Evolutionary conservation across 2,797 vertebrate genomes (phyloP).

Genomic region (Ispidina lecontei): DNA sequence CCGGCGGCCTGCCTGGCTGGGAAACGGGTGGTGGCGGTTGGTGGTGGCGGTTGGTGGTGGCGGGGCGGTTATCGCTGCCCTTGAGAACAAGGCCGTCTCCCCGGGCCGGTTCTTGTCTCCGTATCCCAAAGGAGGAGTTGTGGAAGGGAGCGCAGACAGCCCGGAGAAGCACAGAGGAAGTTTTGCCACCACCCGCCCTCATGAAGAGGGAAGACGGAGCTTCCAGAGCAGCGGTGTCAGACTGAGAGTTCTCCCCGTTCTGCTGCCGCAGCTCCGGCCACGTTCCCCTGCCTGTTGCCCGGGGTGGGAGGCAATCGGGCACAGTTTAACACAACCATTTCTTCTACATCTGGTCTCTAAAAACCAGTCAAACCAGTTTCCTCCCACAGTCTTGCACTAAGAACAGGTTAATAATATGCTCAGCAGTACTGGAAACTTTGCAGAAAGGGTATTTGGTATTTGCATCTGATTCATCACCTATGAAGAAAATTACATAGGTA

Average conservation of each 20-base stretch:
- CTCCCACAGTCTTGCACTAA: not conserved
- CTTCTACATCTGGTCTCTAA: not conserved
- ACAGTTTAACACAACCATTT: fast-evolving
- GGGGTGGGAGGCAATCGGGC: not conserved
- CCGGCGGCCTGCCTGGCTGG: not conserved
- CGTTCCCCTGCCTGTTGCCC: too few species aligned
- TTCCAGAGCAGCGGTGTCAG: not conserved
- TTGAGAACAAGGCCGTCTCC: not conserved
- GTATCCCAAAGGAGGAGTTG: not conserved
- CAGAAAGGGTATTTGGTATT: not conserved
- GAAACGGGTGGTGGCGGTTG: not conserved
- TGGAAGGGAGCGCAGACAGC: not conserved
- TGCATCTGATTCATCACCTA: not conserved
- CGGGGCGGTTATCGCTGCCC: not conserved
- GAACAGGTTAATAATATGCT: too few species aligned
- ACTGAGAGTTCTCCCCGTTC: too few species aligned
- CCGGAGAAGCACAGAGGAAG: not conserved
- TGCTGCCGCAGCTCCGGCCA: not conserved
- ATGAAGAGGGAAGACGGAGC: fast-evolving
- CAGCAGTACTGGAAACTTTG: not conserved
- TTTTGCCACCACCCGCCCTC: not conserved
- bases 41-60: too few species aligned
- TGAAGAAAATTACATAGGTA: not conserved
- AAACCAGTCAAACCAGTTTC: not conserved
- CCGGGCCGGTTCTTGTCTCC: not conserved